Base-by-base conservation (phyloP, 2,888 invertebrate genomes). In the Eupithecia pulchellata region DNA sequence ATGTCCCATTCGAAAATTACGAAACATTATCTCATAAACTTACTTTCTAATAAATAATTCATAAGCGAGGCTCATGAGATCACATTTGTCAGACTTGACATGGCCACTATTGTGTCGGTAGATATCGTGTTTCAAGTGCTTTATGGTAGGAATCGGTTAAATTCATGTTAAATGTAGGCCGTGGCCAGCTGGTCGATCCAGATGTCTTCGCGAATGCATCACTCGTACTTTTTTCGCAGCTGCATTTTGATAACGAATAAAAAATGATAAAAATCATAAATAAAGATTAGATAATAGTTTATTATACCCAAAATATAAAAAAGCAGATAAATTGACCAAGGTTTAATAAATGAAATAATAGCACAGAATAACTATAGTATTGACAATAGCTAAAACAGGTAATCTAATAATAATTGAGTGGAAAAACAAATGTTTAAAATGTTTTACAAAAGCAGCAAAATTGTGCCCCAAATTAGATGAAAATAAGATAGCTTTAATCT, bases 1-100 rank as follows among this genome's bases (percentile, higher is more conserved):
- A n/a, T n/a, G n/a, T 42, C 20, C 52, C 55, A 62, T 58, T 34
- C 17, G 20, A 64, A 64, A 64, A 39, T 66, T 66, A 68, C 36
- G 62, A 29, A 68, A 68, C 66, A 72, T 66, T 72, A 64, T 66
- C 34, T 66, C 60, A 60, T 60, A 60, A 60, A 60, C 29, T 9
- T 55, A 29, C 57, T 57, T 52, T 52, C 52, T 52, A 27, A 64
- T 72, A 66, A 69, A 72, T 72, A 69, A 72, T 72, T 69, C 72
- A 72, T 69, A 27, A 52, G 47, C 42, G 42, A 20, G 25, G 2
- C 52, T 27, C 34, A 27, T 20, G 34, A 63, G 68, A 58, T 32
- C 62, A 58, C 62, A 69, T 72, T 69, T 66, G 68, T 72, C 72
- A 63, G 63, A 66, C 66, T 5, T 57, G 34, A 63, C 47, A 64